These are phyloP conservation scores for Caenorhabditis brenneri DNA, from an alignment of 1,140 invertebrate genomes.

Conservation along the genomic window DNA sequence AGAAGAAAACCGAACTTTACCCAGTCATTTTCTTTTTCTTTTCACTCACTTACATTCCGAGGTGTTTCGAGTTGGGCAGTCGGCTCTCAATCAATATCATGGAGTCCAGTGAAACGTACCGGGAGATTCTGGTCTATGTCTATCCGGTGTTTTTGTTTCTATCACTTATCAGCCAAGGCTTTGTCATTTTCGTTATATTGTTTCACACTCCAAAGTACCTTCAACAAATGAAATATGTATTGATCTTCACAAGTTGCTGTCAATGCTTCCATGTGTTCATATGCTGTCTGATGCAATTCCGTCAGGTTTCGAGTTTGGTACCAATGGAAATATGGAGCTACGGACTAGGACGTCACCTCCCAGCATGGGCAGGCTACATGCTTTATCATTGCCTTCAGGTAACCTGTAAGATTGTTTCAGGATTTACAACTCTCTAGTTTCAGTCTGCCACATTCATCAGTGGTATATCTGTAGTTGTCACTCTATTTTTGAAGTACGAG, in stretches of 20 bases:
- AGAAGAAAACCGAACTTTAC: too few species aligned
- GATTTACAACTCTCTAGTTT: not conserved
- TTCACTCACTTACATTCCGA: too few species aligned
- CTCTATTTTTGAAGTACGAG: not conserved
- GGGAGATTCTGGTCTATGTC: not conserved
- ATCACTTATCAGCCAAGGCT: not conserved
- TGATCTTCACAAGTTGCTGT: not conserved
- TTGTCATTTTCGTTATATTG: not conserved
- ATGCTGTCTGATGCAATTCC: not conserved
- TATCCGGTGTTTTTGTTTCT: not conserved
- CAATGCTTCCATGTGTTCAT: not conserved
- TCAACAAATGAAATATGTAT: not conserved
- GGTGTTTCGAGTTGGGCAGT: too few species aligned
- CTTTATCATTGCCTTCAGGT: not conserved
- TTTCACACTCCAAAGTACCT: not conserved
- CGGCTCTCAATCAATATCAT: not conserved
- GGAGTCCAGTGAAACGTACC: not conserved
- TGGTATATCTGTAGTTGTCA: not conserved
- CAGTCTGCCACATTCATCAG: not conserved
- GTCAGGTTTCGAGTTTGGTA: not conserved
- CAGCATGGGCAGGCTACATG: not conserved
- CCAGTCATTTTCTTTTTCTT: too few species aligned
- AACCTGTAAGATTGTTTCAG: not conserved
- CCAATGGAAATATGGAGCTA: conserved; percentile 10
- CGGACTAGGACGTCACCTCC: not conserved